Conservation (phyloP, 2,797 vertebrate species). For the Gymnothorax javanicus region DNA sequence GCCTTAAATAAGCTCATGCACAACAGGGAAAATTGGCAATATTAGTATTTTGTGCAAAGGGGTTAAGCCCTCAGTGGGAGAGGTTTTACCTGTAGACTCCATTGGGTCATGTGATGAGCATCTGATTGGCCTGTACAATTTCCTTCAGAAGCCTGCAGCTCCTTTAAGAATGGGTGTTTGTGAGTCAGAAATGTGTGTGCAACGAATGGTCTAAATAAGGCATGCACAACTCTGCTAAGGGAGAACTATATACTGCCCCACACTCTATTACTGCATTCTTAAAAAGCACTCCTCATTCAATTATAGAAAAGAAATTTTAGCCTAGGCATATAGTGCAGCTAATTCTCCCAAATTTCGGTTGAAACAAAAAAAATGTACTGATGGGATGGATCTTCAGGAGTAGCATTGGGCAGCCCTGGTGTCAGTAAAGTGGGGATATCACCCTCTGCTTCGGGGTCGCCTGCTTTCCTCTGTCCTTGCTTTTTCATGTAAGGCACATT, state of each 20-base stretch:
- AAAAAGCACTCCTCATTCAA: no score
- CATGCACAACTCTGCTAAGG: no score
- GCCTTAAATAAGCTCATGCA: no score
- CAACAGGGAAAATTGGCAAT: no score
- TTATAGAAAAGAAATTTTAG: no score
- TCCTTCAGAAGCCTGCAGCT: constrained; percentile 35
- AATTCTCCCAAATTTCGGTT: no score
- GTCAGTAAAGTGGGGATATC: background rate
- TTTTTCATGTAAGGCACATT: constrained; percentile 41
- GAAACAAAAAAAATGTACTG: no score
- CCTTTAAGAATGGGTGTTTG: constrained; percentile 40
- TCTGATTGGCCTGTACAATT: constrained; percentile 47
- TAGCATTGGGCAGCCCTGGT: background rate
- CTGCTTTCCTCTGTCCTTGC: constrained; percentile 30
- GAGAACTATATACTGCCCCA: no score
- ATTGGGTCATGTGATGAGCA: background rate
- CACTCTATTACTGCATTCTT: no score
- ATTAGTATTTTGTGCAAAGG: no score
- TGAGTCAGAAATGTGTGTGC: constrained; percentile 1
- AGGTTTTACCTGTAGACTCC: background rate
- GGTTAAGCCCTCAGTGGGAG: background rate
- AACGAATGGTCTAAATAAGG: constrained; percentile 20
- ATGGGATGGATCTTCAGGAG: no score
- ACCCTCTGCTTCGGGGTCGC: background rate
- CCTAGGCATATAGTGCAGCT: no score